Evolutionary conservation across 1,140 invertebrate genomes (phyloP).

Genomic region (Coelopa frigida): DNA sequence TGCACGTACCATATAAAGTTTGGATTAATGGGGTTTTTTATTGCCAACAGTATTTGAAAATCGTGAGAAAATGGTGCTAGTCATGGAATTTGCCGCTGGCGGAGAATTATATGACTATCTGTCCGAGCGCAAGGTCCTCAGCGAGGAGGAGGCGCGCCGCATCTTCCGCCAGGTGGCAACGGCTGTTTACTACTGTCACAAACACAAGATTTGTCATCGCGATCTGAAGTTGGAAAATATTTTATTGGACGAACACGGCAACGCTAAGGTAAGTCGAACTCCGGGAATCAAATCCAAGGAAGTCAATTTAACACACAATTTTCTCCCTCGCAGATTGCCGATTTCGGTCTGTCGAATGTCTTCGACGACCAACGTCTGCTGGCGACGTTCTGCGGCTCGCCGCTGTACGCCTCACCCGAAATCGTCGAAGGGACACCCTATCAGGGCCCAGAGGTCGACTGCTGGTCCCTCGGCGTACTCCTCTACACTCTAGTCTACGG

Average conservation of each 20-base stretch:
- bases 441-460: slow-evolving; percentile 91
- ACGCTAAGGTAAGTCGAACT: slow-evolving; percentile 80
- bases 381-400: slow-evolving; percentile 95
- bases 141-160: slow-evolving; percentile 86
- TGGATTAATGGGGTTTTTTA: slow-evolving; percentile 1
- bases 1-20: too few relatives aligned
- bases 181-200: slow-evolving; percentile 97
- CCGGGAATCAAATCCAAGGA: not conserved
- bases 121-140: slow-evolving; percentile 82
- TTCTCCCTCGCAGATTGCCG: slow-evolving; percentile 73
- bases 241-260: slow-evolving; percentile 87
- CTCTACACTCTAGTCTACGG: slow-evolving; percentile 98
- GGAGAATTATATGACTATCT: slow-evolving; percentile 98
- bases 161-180: slow-evolving; percentile 97
- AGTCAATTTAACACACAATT: too few relatives aligned
- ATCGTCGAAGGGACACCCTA: slow-evolving; percentile 98
- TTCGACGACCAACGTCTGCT: slow-evolving; percentile 85
- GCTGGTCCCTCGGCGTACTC: slow-evolving; percentile 95
- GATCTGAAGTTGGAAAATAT: slow-evolving; percentile 99
- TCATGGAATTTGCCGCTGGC: slow-evolving; percentile 98
- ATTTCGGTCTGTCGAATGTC: slow-evolving; percentile 98
- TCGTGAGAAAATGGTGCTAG: slow-evolving; percentile 96
- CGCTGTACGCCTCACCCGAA: slow-evolving; percentile 96
- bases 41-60: slow-evolving; percentile 89
- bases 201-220: slow-evolving; percentile 95